A percentile compares a stretch with the other conserved stretches of the same genome.
phyloP scores from a whole-genome alignment of 2,113 vertebrate genomes.

The Sphyrna mokarran region DNA sequence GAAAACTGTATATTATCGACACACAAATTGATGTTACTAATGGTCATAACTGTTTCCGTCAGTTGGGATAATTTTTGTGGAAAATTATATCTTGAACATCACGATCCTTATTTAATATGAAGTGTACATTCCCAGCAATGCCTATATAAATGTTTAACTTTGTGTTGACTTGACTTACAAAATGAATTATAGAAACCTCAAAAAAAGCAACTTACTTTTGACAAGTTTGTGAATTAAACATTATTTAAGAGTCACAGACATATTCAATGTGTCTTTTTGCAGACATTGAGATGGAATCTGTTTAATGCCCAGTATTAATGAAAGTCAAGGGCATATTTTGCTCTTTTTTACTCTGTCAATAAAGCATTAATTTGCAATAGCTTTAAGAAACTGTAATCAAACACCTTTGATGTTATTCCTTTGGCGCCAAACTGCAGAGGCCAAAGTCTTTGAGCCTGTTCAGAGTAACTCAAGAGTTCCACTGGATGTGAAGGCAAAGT shows the following conservation, averaged over 20 bases:
- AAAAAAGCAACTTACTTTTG: not conserved
- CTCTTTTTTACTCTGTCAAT: not conserved
- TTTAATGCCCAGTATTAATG: not conserved
- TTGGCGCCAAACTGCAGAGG: not conserved
- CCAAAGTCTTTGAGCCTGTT: not conserved
- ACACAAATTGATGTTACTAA: not conserved
- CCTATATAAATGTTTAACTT: not conserved
- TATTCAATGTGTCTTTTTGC: not conserved
- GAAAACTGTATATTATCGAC: not conserved
- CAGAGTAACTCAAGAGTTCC: not conserved
- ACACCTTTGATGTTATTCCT: not conserved
- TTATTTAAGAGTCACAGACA: not conserved
- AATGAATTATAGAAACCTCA: not conserved
- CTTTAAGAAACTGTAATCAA: conserved; percentile 16
- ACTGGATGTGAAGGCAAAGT: not conserved
- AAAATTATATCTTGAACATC: not conserved
- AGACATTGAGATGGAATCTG: not conserved
- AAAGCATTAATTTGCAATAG: not conserved
- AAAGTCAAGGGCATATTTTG: not conserved
- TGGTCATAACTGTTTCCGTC: not conserved
- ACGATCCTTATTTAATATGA: not conserved
- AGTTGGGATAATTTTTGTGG: not conserved
- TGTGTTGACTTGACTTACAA: not conserved
- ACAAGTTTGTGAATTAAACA: not conserved
- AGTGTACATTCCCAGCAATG: not conserved